Evolutionary conservation across 2,888 invertebrate genomes (phyloP).

Genomic region (Trachelus tabidus): DNA sequence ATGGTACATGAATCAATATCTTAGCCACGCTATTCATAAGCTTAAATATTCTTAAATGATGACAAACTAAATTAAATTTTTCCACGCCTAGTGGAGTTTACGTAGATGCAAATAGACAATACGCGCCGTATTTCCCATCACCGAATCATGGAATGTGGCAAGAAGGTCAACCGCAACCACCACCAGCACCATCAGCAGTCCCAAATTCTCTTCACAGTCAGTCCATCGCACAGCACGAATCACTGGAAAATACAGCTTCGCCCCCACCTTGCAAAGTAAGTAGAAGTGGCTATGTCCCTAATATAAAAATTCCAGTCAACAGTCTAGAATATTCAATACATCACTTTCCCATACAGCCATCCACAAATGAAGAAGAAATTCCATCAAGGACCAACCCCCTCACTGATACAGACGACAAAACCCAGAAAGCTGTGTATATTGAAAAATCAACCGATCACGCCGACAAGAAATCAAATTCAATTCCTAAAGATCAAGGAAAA

Average conservation of each 20-base stretch:
- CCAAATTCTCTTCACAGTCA: slow-evolving; percentile 20
- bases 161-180: slow-evolving; percentile 38
- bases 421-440: background rate
- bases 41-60: slow-evolving; percentile 5
- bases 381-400: slow-evolving; percentile 9
- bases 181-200: slow-evolving; percentile 16
- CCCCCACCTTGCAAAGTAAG: slow-evolving; percentile 34
- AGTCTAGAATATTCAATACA: background rate
- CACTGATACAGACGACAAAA: slow-evolving; percentile 16
- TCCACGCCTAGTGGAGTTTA: slow-evolving; percentile 18
- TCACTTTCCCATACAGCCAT: background rate
- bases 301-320: slow-evolving; percentile 5
- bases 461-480: background rate
- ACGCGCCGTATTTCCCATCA: slow-evolving; percentile 44
- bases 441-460: background rate
- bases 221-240: slow-evolving; percentile 34
- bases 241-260: slow-evolving; percentile 34
- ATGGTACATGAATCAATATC: background rate
- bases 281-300: background rate
- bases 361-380: background rate
- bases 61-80: background rate
- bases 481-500: background rate
- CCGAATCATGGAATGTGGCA: slow-evolving; percentile 49
- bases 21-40: background rate
- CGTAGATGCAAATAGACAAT: slow-evolving; percentile 38